Evolutionary conservation across 2,888 invertebrate genomes (phyloP).

Genomic region (Invenusta paracnida): DNA sequence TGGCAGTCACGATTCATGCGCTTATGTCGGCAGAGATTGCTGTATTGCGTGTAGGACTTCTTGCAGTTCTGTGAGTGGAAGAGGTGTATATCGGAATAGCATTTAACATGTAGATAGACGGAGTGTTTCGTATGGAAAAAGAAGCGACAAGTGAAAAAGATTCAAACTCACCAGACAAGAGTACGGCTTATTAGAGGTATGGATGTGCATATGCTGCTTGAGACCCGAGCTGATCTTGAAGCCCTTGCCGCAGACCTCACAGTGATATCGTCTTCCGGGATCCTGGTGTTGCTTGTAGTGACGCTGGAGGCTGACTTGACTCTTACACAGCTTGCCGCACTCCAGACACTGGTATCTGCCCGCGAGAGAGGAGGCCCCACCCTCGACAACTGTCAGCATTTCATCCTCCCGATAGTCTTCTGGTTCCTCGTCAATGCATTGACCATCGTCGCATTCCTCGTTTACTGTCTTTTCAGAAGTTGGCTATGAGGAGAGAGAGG

Average conservation of each 20-base stretch:
- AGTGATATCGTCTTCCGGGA: slow-evolving; percentile 9
- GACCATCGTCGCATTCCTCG: too few relatives aligned
- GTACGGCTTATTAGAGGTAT: slow-evolving; percentile 90
- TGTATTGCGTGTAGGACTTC: slow-evolving; percentile 96
- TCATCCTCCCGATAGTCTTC: too few relatives aligned
- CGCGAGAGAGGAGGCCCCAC: background rate
- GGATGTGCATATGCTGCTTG: slow-evolving; percentile 94
- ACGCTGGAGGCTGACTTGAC: slow-evolving; percentile 31
- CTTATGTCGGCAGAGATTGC: slow-evolving; percentile 97
- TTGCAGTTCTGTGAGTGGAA: slow-evolving; percentile 66
- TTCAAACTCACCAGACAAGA: slow-evolving; percentile 65
- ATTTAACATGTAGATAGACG: too few relatives aligned
- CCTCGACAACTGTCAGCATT: too few relatives aligned
- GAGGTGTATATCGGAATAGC: too few relatives aligned
- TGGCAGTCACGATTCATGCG: slow-evolving; percentile 93
- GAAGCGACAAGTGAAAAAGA: background rate
- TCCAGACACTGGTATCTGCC: background rate
- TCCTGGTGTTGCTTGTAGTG: slow-evolving; percentile 37
- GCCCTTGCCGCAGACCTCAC: slow-evolving; percentile 91
- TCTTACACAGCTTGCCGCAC: slow-evolving; percentile 34
- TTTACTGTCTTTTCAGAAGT: too few relatives aligned
- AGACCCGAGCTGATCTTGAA: slow-evolving; percentile 94
- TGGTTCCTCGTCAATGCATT: too few relatives aligned
- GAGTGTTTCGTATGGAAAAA: background rate
- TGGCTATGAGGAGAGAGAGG: too few relatives aligned